Evolutionary conservation across 2,797 vertebrate species (phyloP), one percentile per base, ranked within the genome.

Genomic region (Sebastes flavidus): DNA sequence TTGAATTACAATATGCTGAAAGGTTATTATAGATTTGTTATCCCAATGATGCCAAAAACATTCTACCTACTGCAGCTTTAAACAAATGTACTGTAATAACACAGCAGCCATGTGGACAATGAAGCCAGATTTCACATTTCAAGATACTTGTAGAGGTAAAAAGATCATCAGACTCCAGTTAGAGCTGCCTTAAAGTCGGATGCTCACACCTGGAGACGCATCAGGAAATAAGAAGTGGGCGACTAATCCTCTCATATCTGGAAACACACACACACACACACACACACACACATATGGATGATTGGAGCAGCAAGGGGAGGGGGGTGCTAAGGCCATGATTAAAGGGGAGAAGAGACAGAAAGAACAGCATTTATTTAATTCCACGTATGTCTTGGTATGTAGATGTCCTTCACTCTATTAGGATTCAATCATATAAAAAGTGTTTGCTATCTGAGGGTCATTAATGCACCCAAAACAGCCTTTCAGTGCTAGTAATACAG

Each of bases 401-500:
- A 80, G 74, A 82, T 75, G 61, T 91, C 84, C 81, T 85, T 91
- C 78, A 77, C 83, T 92, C 83, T 87, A 82, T 61, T 80, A 71
- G 75, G 88, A 91, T 88, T 91, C 73, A 88, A 85, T 92, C 85
- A 91, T 91, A 90, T 86, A 92, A 92, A 94, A 94, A 89, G 72
- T 65, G 83, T 85, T 91, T 80, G 85, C 86, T 83, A 87, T 89
- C 71, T 16, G 60, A 76, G 87, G 79, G 81, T 86, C 29, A 42
- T 71, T 69, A 67, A 78, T 68, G 66, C 72, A 83, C 87, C 83
- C 79, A 82, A 36, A 82, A 85, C 83, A 91, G 77, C 87, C 85
- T 90, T 88, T 94, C 94, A 95, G 94, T 94, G 93, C 93, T 92
- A 73, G 71, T 91, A 87, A 90, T 91, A 88, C 85, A 88, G 88